Evolutionary conservation across 37 sponge, comb jelly and placozoan genomes (phyloP).

Genomic region (Sycon ciliatum): DNA sequence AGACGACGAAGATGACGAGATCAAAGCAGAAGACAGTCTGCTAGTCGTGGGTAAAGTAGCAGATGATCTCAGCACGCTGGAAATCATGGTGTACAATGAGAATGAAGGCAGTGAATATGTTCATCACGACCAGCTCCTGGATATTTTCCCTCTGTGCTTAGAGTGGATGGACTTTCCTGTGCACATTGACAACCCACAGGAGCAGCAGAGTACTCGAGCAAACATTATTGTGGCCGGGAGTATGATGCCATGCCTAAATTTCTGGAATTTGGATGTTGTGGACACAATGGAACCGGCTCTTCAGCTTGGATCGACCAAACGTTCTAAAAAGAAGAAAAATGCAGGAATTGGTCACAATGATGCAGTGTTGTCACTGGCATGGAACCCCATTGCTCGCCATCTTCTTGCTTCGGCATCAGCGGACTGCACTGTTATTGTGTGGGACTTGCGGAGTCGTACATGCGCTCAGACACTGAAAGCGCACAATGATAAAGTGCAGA

Average conservation of each 20-base stretch:
- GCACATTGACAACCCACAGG: background rate
- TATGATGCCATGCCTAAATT: conserved; percentile 76
- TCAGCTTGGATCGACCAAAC: conserved; percentile 49
- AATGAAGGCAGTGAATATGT: conserved; percentile 34
- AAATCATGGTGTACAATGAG: conserved; percentile 45
- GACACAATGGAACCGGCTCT: conserved; percentile 71
- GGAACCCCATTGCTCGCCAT: conserved; percentile 62
- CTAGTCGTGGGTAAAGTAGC: conserved; percentile 77
- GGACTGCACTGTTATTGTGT: conserved; percentile 68
- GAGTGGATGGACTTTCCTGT: conserved; percentile 88
- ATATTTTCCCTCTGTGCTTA: conserved; percentile 69
- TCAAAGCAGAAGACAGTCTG: conserved; percentile 71
- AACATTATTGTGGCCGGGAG: conserved; percentile 73
- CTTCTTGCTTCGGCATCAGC: conserved; percentile 88
- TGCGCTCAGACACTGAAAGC: conserved; percentile 46
- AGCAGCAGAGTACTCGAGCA: conserved; percentile 24
- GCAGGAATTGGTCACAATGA: conserved; percentile 62
- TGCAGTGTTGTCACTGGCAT: conserved; percentile 77
- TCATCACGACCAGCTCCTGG: conserved; percentile 76
- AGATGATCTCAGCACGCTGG: conserved; percentile 80
- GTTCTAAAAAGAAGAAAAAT: conserved; percentile 44
- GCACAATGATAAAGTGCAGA: conserved; percentile 16
- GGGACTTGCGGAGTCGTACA: conserved; percentile 64
- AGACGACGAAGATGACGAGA: conserved; percentile 56
- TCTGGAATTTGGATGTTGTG: conserved; percentile 91